Conservation (phyloP, 1,140 invertebrate genomes). For the Episyrphus balteatus region DNA sequence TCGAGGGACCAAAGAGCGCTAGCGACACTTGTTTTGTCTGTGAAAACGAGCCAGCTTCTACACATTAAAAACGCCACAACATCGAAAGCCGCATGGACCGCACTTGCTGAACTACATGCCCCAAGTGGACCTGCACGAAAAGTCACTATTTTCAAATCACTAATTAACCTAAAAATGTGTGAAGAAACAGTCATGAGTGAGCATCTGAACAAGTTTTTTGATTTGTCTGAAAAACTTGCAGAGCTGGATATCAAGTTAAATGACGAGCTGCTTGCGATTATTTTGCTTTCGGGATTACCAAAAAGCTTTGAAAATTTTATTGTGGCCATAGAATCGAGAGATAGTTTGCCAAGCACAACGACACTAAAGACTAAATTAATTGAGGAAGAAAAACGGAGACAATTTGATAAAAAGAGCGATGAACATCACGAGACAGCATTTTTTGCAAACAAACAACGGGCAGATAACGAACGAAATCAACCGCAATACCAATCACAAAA, state of each 20-base stretch:
- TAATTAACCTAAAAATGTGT: background rate
- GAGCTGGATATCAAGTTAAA: background rate
- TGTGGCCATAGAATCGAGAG: conserved; percentile 3
- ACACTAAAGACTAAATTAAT: conserved; percentile 1
- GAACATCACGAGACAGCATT: background rate
- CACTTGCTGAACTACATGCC: background rate
- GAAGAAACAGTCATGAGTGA: background rate
- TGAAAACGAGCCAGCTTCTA: background rate
- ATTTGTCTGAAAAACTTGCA: background rate
- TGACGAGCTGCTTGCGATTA: conserved; percentile 3
- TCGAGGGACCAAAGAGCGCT: conserved; percentile 2
- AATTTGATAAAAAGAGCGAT: background rate
- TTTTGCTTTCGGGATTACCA: conserved; percentile 4
- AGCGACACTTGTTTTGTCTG: conserved; percentile 1
- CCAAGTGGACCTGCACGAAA: conserved; percentile 3
- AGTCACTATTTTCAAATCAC: conserved; percentile 1
- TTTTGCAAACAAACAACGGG: background rate
- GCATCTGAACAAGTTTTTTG: background rate
- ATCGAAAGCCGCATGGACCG: background rate
- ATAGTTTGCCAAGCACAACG: background rate
- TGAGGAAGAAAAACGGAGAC: conserved; percentile 1
- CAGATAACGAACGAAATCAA: background rate
- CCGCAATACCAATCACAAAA: background rate
- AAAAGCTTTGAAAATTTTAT: conserved; percentile 4
- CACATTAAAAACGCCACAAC: conserved; percentile 2